phyloP scores from a whole-genome alignment of 2,888 invertebrate species.

The Arrhopalites spinosus region DNA sequence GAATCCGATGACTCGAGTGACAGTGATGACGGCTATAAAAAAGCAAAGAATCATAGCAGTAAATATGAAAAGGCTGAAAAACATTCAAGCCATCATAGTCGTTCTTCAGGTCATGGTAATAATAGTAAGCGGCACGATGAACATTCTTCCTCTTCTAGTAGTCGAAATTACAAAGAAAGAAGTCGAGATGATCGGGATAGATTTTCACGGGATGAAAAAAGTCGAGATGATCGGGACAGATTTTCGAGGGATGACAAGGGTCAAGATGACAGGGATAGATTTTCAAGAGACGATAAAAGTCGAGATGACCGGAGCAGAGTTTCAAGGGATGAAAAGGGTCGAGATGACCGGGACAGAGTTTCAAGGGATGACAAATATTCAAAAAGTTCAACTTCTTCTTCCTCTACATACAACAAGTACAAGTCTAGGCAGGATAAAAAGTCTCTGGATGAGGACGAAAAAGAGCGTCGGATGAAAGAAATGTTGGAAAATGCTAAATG shows the following conservation, averaged over 20 bases:
- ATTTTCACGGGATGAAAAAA: no score
- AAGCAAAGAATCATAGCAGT: neutral
- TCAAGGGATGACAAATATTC: constrained; percentile 1
- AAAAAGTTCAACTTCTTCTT: constrained; percentile 3
- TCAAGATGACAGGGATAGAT: neutral
- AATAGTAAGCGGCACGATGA: neutral
- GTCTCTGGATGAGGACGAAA: constrained; percentile 65
- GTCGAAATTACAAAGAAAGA: constrained; percentile 2
- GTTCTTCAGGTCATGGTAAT: constrained; percentile 1
- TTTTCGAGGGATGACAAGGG: neutral
- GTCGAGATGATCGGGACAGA: neutral
- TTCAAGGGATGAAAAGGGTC: neutral
- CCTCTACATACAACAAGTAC: constrained; percentile 22
- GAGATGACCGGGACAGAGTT: neutral
- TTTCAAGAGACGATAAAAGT: no score
- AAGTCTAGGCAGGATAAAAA: constrained; percentile 22
- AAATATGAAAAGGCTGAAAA: neutral
- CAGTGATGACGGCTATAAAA: neutral
- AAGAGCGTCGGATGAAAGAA: constrained; percentile 72
- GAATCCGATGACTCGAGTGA: neutral
- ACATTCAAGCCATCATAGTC: neutral
- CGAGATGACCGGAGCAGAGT: neutral
- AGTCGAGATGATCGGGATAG: neutral
- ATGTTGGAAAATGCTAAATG: constrained; percentile 81
- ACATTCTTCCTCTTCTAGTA: neutral